Evolutionary conservation across 2,888 invertebrate species (phyloP).

Genomic region (Lithophane ornitopus): DNA sequence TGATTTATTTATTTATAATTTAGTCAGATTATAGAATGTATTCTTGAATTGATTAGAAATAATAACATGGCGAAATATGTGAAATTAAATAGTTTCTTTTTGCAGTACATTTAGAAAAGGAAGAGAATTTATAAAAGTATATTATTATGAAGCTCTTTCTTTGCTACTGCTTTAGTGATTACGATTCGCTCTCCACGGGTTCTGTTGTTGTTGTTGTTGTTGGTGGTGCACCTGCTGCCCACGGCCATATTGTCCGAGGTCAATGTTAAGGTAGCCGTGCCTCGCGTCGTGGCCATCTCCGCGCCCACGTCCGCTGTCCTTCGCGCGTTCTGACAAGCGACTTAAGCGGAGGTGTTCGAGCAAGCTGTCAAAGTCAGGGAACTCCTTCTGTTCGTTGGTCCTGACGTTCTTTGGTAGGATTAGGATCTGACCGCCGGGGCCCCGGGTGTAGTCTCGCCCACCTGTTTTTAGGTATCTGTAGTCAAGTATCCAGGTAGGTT

Average conservation of each 20-base stretch:
- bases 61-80: background rate
- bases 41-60: background rate
- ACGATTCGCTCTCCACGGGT: constrained; percentile 35
- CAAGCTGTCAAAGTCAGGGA: constrained; percentile 79
- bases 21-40: no score
- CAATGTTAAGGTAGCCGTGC: constrained; percentile 20
- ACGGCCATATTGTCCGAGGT: constrained; percentile 32
- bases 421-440: constrained; percentile 83
- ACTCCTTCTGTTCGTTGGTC: constrained; percentile 76
- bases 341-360: constrained; percentile 80
- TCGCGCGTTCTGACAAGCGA: constrained; percentile 69
- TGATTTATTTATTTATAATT: background rate
- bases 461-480: constrained; percentile 85
- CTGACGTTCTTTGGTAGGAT: constrained; percentile 80
- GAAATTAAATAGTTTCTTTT: background rate
- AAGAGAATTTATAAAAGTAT: background rate
- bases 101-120: background rate
- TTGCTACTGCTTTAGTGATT: constrained; percentile 13
- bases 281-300: constrained; percentile 39
- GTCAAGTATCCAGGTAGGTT: constrained; percentile 83
- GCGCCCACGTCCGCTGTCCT: constrained; percentile 32
- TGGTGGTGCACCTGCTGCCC: constrained; percentile 31
- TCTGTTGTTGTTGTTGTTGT: constrained; percentile 31
- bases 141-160: background rate
- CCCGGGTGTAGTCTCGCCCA: constrained; percentile 83